phyloP scores from a whole-genome alignment of 2,113 vertebrate genomes.

The Lonchura striata region DNA sequence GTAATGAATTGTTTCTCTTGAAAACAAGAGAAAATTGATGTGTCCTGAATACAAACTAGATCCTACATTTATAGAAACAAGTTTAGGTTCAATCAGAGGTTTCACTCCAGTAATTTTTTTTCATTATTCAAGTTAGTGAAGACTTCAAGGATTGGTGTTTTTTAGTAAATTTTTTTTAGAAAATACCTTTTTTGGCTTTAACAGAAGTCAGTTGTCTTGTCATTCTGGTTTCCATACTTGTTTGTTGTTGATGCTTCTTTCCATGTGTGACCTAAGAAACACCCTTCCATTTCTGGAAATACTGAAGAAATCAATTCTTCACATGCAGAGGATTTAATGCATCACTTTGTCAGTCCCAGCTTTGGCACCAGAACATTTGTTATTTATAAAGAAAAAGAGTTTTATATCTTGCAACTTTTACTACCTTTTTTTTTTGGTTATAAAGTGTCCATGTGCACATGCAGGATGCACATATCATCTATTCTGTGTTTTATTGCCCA shows the following conservation, averaged over 20 bases:
- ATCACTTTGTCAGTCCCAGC: not conserved
- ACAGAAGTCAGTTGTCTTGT: not conserved
- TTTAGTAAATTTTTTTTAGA: not conserved
- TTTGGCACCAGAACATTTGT: not conserved
- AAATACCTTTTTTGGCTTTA: not conserved
- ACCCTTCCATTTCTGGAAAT: not conserved
- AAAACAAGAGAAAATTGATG: not conserved
- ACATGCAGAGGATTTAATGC: not conserved
- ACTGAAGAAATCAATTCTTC: not conserved
- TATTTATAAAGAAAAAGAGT: not conserved
- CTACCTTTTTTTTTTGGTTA: not conserved
- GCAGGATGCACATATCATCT: not conserved
- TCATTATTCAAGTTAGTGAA: not conserved
- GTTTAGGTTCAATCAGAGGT: not conserved
- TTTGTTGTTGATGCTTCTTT: not conserved
- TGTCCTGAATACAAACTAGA: not conserved
- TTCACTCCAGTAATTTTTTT: not conserved
- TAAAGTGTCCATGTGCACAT: not conserved
- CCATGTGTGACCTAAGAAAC: not conserved
- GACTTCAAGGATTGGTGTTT: not conserved
- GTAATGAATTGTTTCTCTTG: not conserved
- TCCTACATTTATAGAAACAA: not conserved
- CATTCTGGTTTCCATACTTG: not conserved
- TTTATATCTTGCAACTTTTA: not conserved
- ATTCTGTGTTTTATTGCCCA: not conserved